A percentile compares a stretch with the other conserved stretches of the same genome.
These are phyloP conservation scores for Cairina moschata DNA, from an alignment of 2,113 vertebrate genomes.

Conservation along the genomic window DNA sequence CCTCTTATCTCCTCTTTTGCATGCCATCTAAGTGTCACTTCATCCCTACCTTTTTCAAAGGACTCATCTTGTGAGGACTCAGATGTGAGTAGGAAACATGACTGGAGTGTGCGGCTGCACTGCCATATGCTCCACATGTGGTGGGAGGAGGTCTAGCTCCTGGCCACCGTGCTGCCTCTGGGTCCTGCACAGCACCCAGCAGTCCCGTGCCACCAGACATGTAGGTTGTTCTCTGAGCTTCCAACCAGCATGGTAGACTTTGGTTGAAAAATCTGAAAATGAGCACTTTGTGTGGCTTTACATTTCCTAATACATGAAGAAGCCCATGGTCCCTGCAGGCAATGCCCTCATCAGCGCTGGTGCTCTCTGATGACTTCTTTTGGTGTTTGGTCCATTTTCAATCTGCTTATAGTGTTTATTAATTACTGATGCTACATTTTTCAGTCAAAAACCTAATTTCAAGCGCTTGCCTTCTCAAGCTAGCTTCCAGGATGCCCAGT, in stretches of 20 bases:
- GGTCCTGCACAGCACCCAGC: not conserved
- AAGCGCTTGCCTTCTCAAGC: not conserved
- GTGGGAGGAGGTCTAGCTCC: not conserved
- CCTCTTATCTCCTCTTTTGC: not conserved
- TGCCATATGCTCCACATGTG: accelerated
- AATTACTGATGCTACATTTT: not conserved
- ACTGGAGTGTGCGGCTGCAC: not conserved
- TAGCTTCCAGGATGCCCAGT: not conserved
- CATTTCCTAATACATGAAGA: not conserved
- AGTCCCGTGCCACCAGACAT: not conserved
- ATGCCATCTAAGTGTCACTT: not conserved
- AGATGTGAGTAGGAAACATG: not conserved
- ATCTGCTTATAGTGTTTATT: no score
- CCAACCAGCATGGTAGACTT: not conserved
- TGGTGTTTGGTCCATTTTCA: not conserved
- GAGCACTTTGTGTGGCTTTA: not conserved
- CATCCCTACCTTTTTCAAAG: not conserved
- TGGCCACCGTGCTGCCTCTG: not conserved
- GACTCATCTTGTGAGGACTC: not conserved
- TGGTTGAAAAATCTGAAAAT: not conserved
- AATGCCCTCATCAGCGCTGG: accelerated
- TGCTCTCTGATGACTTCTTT: not conserved
- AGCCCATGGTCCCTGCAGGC: not conserved
- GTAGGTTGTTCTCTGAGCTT: not conserved
- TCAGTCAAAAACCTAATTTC: not conserved